Evolutionary conservation across 2,113 vertebrate species (phyloP).

Genomic region (Xiphorhynchus elegans): DNA sequence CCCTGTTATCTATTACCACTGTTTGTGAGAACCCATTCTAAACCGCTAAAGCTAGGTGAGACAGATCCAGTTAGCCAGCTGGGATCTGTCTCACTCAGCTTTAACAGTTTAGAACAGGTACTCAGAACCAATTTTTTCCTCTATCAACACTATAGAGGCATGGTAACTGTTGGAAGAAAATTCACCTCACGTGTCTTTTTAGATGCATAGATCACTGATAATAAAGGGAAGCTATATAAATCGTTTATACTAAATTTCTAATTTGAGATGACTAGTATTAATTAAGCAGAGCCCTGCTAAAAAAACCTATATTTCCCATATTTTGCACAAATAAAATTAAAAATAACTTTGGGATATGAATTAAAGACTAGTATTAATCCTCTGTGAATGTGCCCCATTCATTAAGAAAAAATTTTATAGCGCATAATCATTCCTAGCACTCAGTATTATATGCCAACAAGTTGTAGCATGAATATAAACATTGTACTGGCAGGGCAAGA

Average conservation of each 20-base stretch:
- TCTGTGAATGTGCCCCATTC: background rate
- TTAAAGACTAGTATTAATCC: background rate
- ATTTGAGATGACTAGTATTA: background rate
- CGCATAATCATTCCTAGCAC: background rate
- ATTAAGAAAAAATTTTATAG: background rate
- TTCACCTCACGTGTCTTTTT: background rate
- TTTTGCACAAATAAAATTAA: background rate
- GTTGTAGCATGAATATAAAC: conserved; percentile 22
- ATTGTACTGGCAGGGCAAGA: background rate
- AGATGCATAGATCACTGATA: background rate
- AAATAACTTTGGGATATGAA: background rate
- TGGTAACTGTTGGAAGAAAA: background rate
- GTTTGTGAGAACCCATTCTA: background rate
- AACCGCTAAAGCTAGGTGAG: background rate
- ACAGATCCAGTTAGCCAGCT: rapidly evolving
- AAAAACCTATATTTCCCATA: background rate
- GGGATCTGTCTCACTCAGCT: background rate
- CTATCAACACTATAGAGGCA: background rate
- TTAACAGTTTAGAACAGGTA: background rate
- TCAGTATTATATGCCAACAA: background rate
- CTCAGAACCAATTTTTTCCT: background rate
- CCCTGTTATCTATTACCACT: background rate
- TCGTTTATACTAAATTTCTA: background rate
- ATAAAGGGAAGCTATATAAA: background rate
- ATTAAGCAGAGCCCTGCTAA: background rate